Conservation (phyloP, 1,140 invertebrate species). For the Harlomillsia oculata region DNA sequence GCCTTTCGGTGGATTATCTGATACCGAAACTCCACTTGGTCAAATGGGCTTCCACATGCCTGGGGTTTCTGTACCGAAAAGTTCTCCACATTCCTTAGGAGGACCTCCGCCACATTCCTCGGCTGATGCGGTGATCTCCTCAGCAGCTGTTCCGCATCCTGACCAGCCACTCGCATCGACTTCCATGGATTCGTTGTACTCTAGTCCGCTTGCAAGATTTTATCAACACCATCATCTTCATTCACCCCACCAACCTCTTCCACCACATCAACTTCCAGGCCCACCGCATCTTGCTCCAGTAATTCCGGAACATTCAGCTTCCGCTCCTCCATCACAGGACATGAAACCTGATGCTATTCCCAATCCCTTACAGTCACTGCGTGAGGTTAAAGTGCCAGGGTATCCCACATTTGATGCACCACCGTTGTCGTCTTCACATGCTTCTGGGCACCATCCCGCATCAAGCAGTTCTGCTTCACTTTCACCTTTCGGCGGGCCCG, state of each 20-base stretch:
- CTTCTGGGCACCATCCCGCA: constrained; percentile 42
- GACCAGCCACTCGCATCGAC: background rate
- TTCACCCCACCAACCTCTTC: constrained; percentile 7
- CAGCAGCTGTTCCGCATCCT: constrained; percentile 13
- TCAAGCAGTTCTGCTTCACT: constrained; percentile 32
- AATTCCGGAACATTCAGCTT: constrained; percentile 8
- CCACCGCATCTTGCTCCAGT: constrained; percentile 36
- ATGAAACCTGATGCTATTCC: constrained; percentile 56
- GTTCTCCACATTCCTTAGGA: constrained; percentile 10
- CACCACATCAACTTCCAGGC: constrained; percentile 1
- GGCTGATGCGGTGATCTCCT: constrained; percentile 31
- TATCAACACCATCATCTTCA: constrained; percentile 21
- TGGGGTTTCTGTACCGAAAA: constrained; percentile 11
- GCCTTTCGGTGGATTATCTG: constrained; percentile 8
- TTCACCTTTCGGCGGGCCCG: constrained; percentile 43
- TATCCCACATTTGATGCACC: constrained; percentile 41
- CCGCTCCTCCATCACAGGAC: constrained; percentile 41
- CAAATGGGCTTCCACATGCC: constrained; percentile 8
- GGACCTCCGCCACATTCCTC: constrained; percentile 21
- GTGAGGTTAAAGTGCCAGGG: constrained; percentile 70
- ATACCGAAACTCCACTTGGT: background rate
- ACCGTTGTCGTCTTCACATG: constrained; percentile 26
- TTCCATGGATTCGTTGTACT: constrained; percentile 15
- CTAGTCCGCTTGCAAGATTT: constrained; percentile 29
- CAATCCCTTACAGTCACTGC: constrained; percentile 59